These are phyloP conservation scores for Zeus faber DNA, from an alignment of 2,113 vertebrate genomes.

Conservation along the genomic window DNA sequence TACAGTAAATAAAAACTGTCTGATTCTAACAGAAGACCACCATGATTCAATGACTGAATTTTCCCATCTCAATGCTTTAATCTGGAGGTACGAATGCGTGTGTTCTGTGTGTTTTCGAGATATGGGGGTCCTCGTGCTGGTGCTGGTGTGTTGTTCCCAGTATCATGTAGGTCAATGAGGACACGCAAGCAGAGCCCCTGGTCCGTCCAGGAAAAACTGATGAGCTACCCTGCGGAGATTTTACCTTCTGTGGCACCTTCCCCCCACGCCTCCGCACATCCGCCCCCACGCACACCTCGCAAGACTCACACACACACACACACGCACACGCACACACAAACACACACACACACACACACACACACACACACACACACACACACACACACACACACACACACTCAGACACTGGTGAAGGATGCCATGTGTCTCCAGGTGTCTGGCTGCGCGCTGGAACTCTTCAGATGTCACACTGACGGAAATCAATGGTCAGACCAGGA, in stretches of 20 bases:
- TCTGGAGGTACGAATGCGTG: too few species aligned
- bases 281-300: slow-evolving; percentile 35
- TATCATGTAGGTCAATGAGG: slow-evolving; percentile 58
- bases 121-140: too few species aligned
- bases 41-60: too few species aligned
- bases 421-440: slow-evolving; percentile 77
- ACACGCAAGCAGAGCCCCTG: slow-evolving; percentile 54
- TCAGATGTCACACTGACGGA: slow-evolving; percentile 72
- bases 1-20: too few species aligned
- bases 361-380: slow-evolving; percentile 29
- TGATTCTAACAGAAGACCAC: too few species aligned
- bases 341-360: slow-evolving; percentile 11
- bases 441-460: slow-evolving; percentile 66
- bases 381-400: slow-evolving; percentile 31
- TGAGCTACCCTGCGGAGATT: slow-evolving; percentile 60
- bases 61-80: too few species aligned
- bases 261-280: slow-evolving; percentile 48
- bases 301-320: slow-evolving; percentile 32
- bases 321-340: slow-evolving; percentile 17
- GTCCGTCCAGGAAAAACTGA: slow-evolving; percentile 64
- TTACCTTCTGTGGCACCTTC: slow-evolving; percentile 48
- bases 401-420: slow-evolving; percentile 59
- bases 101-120: too few species aligned
- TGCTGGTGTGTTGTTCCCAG: slow-evolving; percentile 20
- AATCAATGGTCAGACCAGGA: slow-evolving; percentile 67